Base-by-base conservation (phyloP, 2,888 invertebrate genomes). In the Priocnemis perturbator region DNA sequence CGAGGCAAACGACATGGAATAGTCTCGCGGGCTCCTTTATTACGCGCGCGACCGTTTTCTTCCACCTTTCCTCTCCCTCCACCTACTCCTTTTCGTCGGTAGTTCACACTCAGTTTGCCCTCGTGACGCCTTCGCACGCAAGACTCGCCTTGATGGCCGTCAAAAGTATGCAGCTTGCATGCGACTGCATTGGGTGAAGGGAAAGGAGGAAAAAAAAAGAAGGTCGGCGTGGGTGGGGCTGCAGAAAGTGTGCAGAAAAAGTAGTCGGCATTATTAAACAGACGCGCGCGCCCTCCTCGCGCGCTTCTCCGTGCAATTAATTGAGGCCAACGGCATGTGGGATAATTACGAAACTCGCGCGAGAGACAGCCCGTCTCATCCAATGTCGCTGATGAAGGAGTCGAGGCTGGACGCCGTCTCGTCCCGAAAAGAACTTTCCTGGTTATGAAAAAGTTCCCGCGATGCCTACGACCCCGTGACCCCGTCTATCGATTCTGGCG, bases 341-440 rank as follows among this genome's bases (percentile, higher is more conserved):
- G 76, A 75, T 81, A 81, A 81, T 79, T 79, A 78, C 76, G 74
- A 64, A 69, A 76, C 79, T 79, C 76, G 73, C 68, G 74, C 74
- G 71, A 72, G 64, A 57, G 52, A 53, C 30, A 21, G 26, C 50
- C 47, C 26, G 48, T 64, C 26, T 50, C 67, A 69, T 47, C 44
- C 65, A 48, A 53, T 59, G 64, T 61, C 19, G 64, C 53, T 62
- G 72, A 76, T 66, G 67, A 74, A 69, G 62, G 64, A 76, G 65
- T 61, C 63, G 64, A 67, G 65, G 45, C 30, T 60, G 9, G 37
- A 37, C 19, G 23, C 4, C 21, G 44, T 20, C 5, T 26, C 52
- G 20, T 58, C 67, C 61, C 63, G 48, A 20, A 20, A 58, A 23
- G 23, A 56, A 52, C 48, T 55, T 63, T 64, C 45, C 67, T 64